Evolutionary conservation across 2,888 invertebrate species (phyloP), one percentile per base, ranked within the genome.

Genomic region (Heliconius ismenius): DNA sequence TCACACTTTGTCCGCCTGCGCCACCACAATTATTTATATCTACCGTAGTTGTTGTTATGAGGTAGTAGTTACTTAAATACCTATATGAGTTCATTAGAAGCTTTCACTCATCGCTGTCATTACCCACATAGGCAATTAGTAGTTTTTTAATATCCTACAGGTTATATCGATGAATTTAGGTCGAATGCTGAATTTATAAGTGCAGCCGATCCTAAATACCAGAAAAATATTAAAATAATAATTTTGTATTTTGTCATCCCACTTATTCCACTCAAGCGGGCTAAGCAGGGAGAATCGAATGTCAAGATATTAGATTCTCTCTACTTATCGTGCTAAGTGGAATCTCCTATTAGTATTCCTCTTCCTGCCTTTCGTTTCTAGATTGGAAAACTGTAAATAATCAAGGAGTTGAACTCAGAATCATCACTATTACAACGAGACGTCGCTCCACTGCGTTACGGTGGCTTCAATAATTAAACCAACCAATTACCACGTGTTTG

Each of bases 401-500:
- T 49, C 49, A 21, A 24, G 11, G 58, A 24, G 11, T 58, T n/a
- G 58, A 58, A 58, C 58, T n/a, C 58, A n/a, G n/a, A 58, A 58
- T n/a, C n/a, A 10, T 58, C 58, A 9, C 54, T 9, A 24, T 24
- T 60, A 60, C 60, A 60, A n/a, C 2, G 10, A 60, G 24, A 13
- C 60, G 26, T 6, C 13, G 4, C 13, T 11, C n/a, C 60, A 6
- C 24, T 26, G n/a, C 58, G n/a, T 10, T 3, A 58, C 3, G 9
- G 10, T n/a, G 58, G n/a, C n/a, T 3, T 58, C 21, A 39, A 69
- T 60, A 58, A 70, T 58, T 72, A 64, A 72, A 65, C 21, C 64
- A 69, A 7, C 36, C 39, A 32, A 76, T 76, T 78, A 70, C 49
- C 32, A 64, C 64, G 39, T 13, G 54, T 73, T 68, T 68, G 63